phyloP scores from a whole-genome alignment of 2,888 invertebrate genomes.

The Hydrotaea cyrtoneurina region DNA sequence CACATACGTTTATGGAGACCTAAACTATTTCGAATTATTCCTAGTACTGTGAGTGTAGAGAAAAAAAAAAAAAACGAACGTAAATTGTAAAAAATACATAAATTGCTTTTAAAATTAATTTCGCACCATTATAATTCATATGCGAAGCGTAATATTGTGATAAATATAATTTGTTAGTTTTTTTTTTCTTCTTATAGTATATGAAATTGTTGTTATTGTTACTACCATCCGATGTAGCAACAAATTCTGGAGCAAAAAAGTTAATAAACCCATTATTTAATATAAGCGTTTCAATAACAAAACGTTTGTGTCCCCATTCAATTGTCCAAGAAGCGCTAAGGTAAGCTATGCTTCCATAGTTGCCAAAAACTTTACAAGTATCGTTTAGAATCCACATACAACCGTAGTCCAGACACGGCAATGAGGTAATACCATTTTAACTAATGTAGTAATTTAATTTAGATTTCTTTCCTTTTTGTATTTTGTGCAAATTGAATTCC shows the following conservation, averaged over 20 bases:
- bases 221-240: background rate
- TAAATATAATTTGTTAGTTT: conserved; percentile 28
- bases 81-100: background rate
- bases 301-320: conserved; percentile 12
- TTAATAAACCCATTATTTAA: conserved; percentile 18
- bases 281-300: conserved; percentile 31
- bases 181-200: conserved; percentile 13
- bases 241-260: background rate
- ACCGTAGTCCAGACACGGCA: too few relatives aligned
- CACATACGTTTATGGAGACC: background rate
- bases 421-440: too few relatives aligned
- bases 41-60: too few relatives aligned
- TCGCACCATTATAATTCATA: conserved; percentile 43
- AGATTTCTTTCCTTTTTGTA: too few relatives aligned
- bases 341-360: background rate
- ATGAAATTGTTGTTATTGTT: background rate
- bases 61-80: background rate
- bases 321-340: background rate
- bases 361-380: background rate
- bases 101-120: conserved; percentile 46
- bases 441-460: too few relatives aligned
- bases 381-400: too few relatives aligned
- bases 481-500: too few relatives aligned
- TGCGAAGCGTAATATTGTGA: conserved; percentile 56
- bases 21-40: too few relatives aligned